Percentiles rank a stretch among this genome's conserved stretches.
These are phyloP conservation scores for Aplysina aerophoba DNA, from an alignment of 37 sponge, comb jelly and placozoan species.

Conservation along the genomic window DNA sequence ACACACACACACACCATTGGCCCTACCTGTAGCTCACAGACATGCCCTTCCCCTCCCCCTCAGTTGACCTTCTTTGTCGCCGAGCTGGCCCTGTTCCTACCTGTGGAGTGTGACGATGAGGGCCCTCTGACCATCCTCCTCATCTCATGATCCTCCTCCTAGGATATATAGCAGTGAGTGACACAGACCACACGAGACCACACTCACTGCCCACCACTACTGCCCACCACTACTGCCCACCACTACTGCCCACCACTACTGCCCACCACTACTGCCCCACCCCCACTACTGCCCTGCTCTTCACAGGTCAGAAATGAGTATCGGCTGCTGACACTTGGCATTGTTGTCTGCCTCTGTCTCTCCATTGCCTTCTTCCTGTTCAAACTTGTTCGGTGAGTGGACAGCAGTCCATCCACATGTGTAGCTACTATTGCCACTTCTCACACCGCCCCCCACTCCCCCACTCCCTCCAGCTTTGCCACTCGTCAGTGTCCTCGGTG, in stretches of 20 bases:
- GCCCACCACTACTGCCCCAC: background rate
- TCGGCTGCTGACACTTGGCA: background rate
- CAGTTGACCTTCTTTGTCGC: constrained; percentile 17
- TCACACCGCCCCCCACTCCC: no score
- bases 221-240: no score
- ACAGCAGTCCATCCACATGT: background rate
- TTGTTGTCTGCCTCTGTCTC: background rate
- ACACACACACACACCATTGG: no score
- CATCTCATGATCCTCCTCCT: background rate
- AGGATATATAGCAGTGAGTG: constrained; percentile 18
- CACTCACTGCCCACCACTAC: no score
- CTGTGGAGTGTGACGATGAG: background rate
- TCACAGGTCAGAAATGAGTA: constrained; percentile 14
- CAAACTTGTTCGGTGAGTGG: constrained; percentile 13
- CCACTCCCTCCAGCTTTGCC: background rate
- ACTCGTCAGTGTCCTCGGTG: background rate
- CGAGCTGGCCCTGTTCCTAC: background rate
- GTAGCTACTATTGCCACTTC: no score
- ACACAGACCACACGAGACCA: no score
- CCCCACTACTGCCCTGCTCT: background rate
- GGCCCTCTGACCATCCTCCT: background rate
- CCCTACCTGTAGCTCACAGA: no score
- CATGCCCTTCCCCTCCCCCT: no score
- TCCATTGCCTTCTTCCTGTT: background rate
- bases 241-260: no score